Evolutionary conservation across 2,113 vertebrate genomes (phyloP), one percentile per base, ranked within the genome.

Genomic region (Sinocyclocheilus anophthalmus): DNA sequence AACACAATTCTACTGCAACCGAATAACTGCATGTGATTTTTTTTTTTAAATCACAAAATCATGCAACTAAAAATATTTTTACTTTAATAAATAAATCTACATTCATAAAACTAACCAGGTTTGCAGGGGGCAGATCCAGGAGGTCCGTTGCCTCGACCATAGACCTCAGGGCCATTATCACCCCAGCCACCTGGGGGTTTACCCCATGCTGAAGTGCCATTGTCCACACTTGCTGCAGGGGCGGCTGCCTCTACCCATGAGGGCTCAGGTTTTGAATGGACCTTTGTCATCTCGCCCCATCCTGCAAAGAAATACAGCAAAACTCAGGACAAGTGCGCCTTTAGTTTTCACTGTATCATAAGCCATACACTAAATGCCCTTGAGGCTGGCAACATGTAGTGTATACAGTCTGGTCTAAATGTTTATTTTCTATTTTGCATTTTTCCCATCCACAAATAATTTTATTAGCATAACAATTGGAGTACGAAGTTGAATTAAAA

Each of bases 201-300:
- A 80, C 96, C 96, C 98, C 98, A 99, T 0, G 98, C 95, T 0
- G 97, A 97, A 9, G 98, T 99, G 91, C 98, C 98, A 37, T 98
- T 99, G 92, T 99, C 98, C 81, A 97, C 93, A 83, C 94, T 94
- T 93, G 96, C 91, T 9, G 96, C 93, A 61, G 97, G 93, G 75
- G 96, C 93, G 13, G 94, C 91, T 16, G 95, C 92, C 83, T 98
- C 97, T 86, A 96, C 96, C 98, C 98, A 99, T 3, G 97, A 95
- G 92, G 92, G 95, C 87, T 98, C 98, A 1, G 94, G 91, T 94
- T 99, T 99, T 65, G 96, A 80, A 87, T 97, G 96, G 86, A 97
- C 94, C 90, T 91, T 94, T 85, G 96, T 93, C 93, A 96, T 92
- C 22, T 99, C 98, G 91, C 96, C 97, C 98, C 98, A 99, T 92